phyloP scores from a whole-genome alignment of 2,113 vertebrate species.

The Anthoscopus minutus region DNA sequence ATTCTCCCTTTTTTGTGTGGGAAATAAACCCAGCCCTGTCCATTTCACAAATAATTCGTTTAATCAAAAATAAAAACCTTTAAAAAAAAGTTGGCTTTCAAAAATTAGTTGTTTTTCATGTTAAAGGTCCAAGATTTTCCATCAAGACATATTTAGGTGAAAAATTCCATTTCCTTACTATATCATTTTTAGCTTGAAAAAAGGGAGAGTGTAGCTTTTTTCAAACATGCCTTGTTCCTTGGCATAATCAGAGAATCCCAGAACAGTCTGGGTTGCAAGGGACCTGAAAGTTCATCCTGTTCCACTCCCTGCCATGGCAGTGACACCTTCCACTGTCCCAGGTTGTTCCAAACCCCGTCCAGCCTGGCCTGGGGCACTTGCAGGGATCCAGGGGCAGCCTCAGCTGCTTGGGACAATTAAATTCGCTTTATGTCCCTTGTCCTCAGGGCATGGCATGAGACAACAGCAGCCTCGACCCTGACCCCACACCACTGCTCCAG shows the following conservation, averaged over 20 bases:
- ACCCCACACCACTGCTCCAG: rapidly evolving
- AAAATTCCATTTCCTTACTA: neutral
- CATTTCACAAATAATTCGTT: neutral
- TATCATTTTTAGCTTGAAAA: neutral
- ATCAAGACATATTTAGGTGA: neutral
- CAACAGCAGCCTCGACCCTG: rapidly evolving
- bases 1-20: neutral
- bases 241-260: neutral
- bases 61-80: neutral
- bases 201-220: neutral
- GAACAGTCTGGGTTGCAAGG: neutral
- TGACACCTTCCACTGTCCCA: neutral
- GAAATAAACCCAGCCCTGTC: neutral
- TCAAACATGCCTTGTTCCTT: neutral
- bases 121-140: conserved; percentile 28
- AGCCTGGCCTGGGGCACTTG: neutral
- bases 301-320: neutral
- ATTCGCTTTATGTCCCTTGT: neutral
- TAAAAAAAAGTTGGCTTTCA: neutral
- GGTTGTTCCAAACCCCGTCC: rapidly evolving
- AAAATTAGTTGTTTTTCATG: neutral
- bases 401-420: too few relatives aligned
- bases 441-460: neutral
- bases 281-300: rapidly evolving
- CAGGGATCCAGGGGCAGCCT: neutral